These are phyloP conservation scores for Drosophila ezoana DNA, from an alignment of 2,888 invertebrate species.

Conservation along the genomic window DNA sequence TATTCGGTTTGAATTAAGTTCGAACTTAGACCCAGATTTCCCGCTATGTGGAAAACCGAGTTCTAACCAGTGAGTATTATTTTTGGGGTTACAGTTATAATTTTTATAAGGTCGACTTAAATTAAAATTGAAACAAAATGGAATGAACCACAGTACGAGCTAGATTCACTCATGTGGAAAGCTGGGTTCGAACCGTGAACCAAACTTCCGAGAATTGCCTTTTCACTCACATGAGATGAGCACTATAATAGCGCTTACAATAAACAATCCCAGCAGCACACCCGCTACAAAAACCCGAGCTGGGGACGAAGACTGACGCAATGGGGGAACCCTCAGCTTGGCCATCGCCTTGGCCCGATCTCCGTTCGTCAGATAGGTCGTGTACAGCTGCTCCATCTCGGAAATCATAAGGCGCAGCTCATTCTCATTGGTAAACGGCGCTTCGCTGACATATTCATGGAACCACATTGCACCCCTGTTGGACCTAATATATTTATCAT, in stretches of 20 bases:
- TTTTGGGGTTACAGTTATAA: too few relatives aligned
- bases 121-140: too few relatives aligned
- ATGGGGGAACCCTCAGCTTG: constrained; percentile 95
- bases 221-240: constrained; percentile 89
- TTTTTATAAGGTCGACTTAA: too few relatives aligned
- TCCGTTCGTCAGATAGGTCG: constrained; percentile 93
- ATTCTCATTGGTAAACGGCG: constrained; percentile 20
- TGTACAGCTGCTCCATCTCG: constrained; percentile 94
- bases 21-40: too few relatives aligned
- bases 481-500: constrained; percentile 93
- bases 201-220: too few relatives aligned
- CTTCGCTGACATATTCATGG: constrained; percentile 91
- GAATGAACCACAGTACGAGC: too few relatives aligned
- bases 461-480: constrained; percentile 95
- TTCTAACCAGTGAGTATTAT: too few relatives aligned
- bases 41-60: too few relatives aligned
- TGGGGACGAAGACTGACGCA: constrained; percentile 93
- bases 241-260: constrained; percentile 92
- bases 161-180: background rate
- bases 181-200: too few relatives aligned
- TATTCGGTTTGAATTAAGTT: too few relatives aligned
- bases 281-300: constrained; percentile 97
- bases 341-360: constrained; percentile 98
- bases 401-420: constrained; percentile 87
- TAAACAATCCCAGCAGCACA: constrained; percentile 95